Evolutionary conservation across 2,113 vertebrate genomes (phyloP).

Genomic region (Lathamus discolor): DNA sequence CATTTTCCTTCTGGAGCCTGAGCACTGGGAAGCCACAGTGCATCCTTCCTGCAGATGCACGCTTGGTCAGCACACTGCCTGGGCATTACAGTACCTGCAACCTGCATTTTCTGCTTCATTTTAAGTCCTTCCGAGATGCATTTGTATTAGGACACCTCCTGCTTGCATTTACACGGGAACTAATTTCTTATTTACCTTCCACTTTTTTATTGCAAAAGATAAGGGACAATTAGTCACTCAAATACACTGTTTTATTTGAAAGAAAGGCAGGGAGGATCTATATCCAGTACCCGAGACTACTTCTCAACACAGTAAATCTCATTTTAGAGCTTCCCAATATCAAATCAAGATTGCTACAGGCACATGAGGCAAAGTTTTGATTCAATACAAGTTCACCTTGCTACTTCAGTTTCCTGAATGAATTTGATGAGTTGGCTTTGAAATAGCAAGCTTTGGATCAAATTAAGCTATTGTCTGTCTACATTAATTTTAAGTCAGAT

Average conservation of each 20-base stretch:
- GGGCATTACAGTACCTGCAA: neutral
- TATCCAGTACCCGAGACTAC: neutral
- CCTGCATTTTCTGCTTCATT: neutral
- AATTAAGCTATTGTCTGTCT: neutral
- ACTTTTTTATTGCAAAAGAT: neutral
- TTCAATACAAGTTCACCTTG: neutral
- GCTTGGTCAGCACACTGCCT: neutral
- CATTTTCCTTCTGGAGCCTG: neutral
- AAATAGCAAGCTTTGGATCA: neutral
- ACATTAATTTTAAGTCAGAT: neutral
- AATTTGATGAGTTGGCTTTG: neutral
- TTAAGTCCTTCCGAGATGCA: neutral
- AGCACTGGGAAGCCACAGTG: neutral
- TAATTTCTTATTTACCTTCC: neutral
- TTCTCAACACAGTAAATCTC: neutral
- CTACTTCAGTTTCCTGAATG: neutral
- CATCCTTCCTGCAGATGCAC: neutral
- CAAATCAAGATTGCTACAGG: neutral
- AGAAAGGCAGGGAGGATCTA: neutral
- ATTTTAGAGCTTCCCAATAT: neutral
- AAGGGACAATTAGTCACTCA: neutral
- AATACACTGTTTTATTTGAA: neutral
- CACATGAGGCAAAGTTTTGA: neutral
- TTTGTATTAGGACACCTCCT: neutral
- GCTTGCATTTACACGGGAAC: neutral